Evolutionary conservation across 1,140 invertebrate species (phyloP).

Genomic region (Dendroctonus ponderosae): DNA sequence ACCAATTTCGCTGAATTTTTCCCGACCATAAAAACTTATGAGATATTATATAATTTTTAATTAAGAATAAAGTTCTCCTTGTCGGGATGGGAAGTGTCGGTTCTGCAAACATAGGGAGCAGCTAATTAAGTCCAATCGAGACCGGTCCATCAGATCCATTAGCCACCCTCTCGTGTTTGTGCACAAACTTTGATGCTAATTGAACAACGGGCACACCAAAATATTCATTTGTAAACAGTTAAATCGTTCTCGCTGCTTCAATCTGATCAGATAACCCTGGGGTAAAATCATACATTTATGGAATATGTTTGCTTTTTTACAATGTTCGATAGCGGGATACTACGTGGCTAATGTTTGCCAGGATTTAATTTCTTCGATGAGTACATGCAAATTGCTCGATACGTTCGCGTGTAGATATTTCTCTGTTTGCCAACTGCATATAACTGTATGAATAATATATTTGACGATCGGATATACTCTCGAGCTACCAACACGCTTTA

Average conservation of each 20-base stretch:
- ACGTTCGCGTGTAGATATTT: not conserved
- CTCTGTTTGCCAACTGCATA: no score
- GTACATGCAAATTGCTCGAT: conserved; percentile 5
- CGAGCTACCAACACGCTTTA: no score
- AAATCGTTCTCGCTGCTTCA: conserved; percentile 30
- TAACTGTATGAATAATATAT: no score
- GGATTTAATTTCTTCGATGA: conserved; percentile 12
- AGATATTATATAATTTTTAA: not conserved
- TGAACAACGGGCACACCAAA: conserved; percentile 42
- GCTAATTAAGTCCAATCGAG: conserved; percentile 59
- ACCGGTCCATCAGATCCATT: conserved; percentile 54
- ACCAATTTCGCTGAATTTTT: no score
- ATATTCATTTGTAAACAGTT: conserved; percentile 45
- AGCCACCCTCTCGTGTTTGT: conserved; percentile 50
- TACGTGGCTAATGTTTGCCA: conserved; percentile 10
- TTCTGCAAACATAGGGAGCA: conserved; percentile 47
- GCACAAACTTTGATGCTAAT: conserved; percentile 51
- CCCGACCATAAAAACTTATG: no score
- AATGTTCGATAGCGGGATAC: conserved; percentile 2
- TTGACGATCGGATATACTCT: no score
- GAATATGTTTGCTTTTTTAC: conserved; percentile 20
- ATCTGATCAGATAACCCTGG: conserved; percentile 24
- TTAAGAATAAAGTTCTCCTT: conserved; percentile 11
- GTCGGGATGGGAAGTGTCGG: conserved; percentile 16
- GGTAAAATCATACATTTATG: conserved; percentile 19